phyloP scores from a whole-genome alignment of 2,888 invertebrate species.

The Pachymerium ferrugineum region DNA sequence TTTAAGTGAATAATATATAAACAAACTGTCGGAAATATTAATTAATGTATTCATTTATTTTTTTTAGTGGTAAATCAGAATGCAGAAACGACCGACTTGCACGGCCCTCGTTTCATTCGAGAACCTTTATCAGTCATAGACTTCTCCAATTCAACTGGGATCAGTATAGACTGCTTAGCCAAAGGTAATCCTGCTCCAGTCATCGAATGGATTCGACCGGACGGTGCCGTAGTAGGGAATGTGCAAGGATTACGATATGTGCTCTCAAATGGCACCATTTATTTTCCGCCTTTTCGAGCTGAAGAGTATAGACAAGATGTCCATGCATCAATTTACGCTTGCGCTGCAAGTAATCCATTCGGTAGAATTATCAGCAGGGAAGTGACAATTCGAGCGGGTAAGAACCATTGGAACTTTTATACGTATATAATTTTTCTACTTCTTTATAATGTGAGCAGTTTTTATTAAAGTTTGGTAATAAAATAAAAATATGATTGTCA shows the following conservation, averaged over 20 bases:
- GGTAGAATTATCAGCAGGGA: conserved; percentile 41
- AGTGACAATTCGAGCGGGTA: conserved; percentile 41
- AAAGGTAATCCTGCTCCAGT: conserved; percentile 43
- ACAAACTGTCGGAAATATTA: neutral
- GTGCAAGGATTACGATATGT: conserved; percentile 41
- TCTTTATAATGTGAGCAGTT: too few relatives aligned
- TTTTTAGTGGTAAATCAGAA: neutral
- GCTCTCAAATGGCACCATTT: conserved; percentile 41
- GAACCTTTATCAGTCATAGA: conserved; percentile 39
- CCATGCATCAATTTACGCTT: conserved; percentile 41
- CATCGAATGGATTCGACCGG: conserved; percentile 43
- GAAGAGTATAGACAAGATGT: conserved; percentile 40
- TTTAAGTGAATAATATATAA: too few relatives aligned
- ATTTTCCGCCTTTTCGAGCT: conserved; percentile 40
- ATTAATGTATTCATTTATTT: neutral
- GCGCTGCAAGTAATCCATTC: conserved; percentile 40
- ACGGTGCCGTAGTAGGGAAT: conserved; percentile 41
- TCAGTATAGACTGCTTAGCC: conserved; percentile 43
- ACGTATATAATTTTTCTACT: neutral
- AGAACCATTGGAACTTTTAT: neutral
- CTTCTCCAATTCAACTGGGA: conserved; percentile 45
- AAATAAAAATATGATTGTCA: too few relatives aligned
- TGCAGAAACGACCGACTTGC: conserved; percentile 24
- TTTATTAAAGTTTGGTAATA: too few relatives aligned
- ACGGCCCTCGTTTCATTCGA: conserved; percentile 32